Evolutionary conservation across 1,140 invertebrate species (phyloP).

Genomic region (Trichomalopsis sarcophagae): DNA sequence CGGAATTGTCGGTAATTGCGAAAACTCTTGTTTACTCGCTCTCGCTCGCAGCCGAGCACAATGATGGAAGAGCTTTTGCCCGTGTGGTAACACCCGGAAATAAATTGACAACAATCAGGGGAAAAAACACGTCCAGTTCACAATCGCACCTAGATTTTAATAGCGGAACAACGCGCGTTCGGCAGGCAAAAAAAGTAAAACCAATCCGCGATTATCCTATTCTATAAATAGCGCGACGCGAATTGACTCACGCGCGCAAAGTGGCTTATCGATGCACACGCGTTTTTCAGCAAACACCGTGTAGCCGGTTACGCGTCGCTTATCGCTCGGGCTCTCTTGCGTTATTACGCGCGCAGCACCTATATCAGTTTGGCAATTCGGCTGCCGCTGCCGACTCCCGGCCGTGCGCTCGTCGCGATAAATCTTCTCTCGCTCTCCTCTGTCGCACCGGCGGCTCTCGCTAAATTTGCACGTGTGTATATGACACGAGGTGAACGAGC

Average conservation of each 20-base stretch:
- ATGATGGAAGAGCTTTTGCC: no score
- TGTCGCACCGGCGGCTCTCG: background rate
- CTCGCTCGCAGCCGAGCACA: background rate
- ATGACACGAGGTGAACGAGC: constrained; percentile 1
- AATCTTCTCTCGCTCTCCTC: background rate
- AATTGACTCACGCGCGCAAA: background rate
- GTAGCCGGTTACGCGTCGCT: background rate
- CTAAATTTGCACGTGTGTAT: background rate
- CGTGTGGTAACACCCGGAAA: no score
- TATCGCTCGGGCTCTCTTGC: no score
- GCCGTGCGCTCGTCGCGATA: background rate
- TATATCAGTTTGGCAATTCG: background rate
- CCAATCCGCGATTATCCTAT: background rate
- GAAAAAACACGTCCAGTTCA: background rate
- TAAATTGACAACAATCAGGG: no score
- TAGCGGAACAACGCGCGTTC: background rate
- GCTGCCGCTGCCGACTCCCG: background rate
- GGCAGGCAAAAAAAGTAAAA: background rate
- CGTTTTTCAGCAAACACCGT: background rate
- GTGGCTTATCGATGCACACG: background rate
- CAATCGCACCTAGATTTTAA: background rate
- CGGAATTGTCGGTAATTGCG: background rate
- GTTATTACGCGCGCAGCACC: background rate
- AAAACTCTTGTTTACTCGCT: background rate
- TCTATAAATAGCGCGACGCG: background rate